phyloP scores from a whole-genome alignment of 2,888 invertebrate species.

The Brachypterus glaber region DNA sequence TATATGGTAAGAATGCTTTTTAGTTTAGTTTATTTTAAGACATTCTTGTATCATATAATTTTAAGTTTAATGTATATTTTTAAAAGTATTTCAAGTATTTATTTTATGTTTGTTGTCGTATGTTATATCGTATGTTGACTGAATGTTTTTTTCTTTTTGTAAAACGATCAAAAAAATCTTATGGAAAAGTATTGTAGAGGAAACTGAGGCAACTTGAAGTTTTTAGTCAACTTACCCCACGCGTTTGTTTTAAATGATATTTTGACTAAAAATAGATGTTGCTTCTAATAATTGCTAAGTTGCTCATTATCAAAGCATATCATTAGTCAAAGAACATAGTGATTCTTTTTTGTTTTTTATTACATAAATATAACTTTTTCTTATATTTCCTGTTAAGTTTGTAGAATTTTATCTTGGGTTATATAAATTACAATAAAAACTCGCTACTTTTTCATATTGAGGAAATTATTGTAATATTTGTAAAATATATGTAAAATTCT shows the following conservation, averaged over 20 bases:
- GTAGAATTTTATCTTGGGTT: constrained; percentile 17
- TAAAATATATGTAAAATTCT: no score
- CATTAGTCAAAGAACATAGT: constrained; percentile 12
- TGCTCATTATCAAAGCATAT: constrained; percentile 21
- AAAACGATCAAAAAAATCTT: constrained; percentile 18
- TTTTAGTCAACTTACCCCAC: no score
- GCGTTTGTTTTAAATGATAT: no score
- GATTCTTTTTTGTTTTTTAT: no score
- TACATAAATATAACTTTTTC: constrained; percentile 13
- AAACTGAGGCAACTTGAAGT: constrained; percentile 19
- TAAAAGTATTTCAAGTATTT: constrained; percentile 19
- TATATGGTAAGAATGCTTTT: no score
- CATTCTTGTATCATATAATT: no score
- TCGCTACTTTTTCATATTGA: no score
- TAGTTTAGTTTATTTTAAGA: no score
- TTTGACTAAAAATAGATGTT: no score
- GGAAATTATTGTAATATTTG: no score
- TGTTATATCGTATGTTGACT: constrained; percentile 20
- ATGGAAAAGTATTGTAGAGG: constrained; percentile 24
- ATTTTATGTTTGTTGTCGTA: constrained; percentile 16
- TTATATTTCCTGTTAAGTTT: constrained; percentile 19
- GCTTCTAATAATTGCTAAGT: constrained; percentile 13
- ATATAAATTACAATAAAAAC: no score
- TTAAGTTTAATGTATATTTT: no score
- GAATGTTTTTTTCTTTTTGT: constrained; percentile 17